A percentile compares a stretch with the other conserved stretches of the same genome.
These are phyloP conservation scores for Actinostola sp. DNA, from an alignment of 92 coral and sea anemone species.

Conservation along the genomic window DNA sequence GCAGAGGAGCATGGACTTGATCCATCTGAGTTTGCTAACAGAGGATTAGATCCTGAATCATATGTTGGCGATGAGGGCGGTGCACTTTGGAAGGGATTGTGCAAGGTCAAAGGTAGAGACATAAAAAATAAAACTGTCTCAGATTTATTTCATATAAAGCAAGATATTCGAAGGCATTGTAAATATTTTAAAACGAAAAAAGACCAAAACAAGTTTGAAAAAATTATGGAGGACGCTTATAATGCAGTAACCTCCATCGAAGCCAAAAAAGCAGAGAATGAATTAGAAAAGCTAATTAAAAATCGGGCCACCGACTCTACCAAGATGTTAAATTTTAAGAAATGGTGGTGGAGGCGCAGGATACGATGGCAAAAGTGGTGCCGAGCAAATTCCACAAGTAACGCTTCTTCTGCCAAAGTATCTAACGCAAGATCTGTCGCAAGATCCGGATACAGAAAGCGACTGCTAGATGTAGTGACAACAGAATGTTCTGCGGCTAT, in stretches of 20 bases:
- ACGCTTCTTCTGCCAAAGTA: conserved; percentile 42
- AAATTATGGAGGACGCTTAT: conserved; percentile 42
- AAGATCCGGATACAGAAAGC: conserved; percentile 35
- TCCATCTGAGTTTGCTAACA: conserved; percentile 4
- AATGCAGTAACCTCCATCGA: conserved; percentile 50
- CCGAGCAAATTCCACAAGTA: conserved; percentile 17
- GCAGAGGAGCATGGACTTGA: conserved; percentile 42
- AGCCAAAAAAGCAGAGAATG: conserved; percentile 46
- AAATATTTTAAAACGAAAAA: conserved; percentile 29
- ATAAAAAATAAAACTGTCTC: conserved; percentile 53
- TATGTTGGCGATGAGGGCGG: conserved; percentile 72
- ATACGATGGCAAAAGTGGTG: conserved; percentile 67
- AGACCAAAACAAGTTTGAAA: conserved; percentile 36
- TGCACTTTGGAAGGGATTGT: conserved; percentile 54
- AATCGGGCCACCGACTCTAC: conserved; percentile 30
- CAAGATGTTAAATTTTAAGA: conserved; percentile 49
- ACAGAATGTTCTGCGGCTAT: conserved; percentile 30
- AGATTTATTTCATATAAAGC: conserved; percentile 61
- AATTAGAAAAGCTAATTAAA: conserved; percentile 15
- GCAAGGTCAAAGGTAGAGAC: conserved; percentile 35
- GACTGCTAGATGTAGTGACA: conserved; percentile 41
- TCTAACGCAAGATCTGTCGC: conserved; percentile 36
- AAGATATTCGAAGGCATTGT: conserved; percentile 37
- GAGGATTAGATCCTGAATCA: conserved; percentile 51
- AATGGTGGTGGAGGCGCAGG: conserved; percentile 65